Conservation (phyloP, 2,888 invertebrate genomes). For the Cantharis flavilabris region DNA sequence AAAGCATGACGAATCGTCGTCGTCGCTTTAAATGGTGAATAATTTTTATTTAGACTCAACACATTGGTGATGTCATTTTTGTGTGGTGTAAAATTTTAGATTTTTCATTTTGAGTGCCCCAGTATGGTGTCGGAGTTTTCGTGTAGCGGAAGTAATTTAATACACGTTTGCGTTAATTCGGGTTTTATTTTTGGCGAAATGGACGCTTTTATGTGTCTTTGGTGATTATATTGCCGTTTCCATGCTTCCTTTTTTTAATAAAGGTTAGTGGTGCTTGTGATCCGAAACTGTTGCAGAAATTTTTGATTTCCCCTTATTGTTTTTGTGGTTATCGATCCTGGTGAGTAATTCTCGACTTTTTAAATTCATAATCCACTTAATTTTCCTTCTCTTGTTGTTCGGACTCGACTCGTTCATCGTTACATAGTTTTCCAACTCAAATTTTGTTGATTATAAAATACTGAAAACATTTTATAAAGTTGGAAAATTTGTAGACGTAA, state of each 20-base stretch:
- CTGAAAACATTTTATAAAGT: neutral
- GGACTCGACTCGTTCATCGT: neutral
- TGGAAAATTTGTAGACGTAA: neutral
- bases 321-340: neutral
- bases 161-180: neutral
- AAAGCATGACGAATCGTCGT: neutral
- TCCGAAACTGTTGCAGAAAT: neutral
- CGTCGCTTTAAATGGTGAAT: neutral
- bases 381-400: neutral
- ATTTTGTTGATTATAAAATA: neutral
- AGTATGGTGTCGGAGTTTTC: neutral
- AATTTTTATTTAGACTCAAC: neutral
- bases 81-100: neutral
- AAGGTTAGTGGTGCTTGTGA: neutral
- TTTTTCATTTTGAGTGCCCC: neutral
- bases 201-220: neutral
- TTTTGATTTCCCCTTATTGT: neutral
- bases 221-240: neutral
- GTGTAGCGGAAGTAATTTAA: neutral
- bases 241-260: neutral
- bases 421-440: neutral
- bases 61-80: neutral
- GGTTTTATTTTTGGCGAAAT: neutral
- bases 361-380: neutral
- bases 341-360: neutral